Evolutionary conservation across 2,113 vertebrate genomes (phyloP).

Genomic region (Microcebus tavaratra): DNA sequence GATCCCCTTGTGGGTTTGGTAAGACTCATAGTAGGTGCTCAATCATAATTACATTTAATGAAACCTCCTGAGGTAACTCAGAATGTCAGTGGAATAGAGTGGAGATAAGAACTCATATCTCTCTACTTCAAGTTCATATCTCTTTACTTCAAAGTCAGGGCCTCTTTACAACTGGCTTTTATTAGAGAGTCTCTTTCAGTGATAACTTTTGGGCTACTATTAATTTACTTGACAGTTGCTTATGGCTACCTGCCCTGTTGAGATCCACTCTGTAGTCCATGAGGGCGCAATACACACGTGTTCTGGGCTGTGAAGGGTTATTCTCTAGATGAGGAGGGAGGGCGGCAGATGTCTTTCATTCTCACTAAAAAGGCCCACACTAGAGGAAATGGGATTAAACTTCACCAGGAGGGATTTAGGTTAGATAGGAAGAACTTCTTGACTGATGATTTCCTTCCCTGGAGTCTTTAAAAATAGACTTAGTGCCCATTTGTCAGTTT

Average conservation of each 20-base stretch:
- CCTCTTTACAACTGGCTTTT: background rate
- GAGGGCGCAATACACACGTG: background rate
- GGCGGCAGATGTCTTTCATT: background rate
- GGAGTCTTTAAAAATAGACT: constrained; percentile 66
- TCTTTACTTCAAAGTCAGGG: background rate
- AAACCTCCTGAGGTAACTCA: background rate
- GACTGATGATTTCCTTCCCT: constrained; percentile 60
- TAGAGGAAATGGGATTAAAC: constrained; percentile 47
- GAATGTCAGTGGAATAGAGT: background rate
- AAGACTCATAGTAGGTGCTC: background rate
- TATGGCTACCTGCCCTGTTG: background rate
- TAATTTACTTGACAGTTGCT: background rate
- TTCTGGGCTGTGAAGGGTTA: background rate
- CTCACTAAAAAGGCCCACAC: background rate
- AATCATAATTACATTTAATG: background rate
- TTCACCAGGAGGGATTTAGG: constrained; percentile 56
- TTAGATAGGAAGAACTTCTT: constrained; percentile 65
- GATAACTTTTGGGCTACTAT: background rate
- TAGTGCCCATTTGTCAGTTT: constrained; percentile 6
- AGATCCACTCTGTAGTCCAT: background rate
- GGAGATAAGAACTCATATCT: background rate
- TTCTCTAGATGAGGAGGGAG: background rate
- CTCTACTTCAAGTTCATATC: background rate
- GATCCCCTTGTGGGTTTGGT: no score
- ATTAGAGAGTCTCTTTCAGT: background rate